These are phyloP conservation scores for Rhagoletis zephyria DNA, from an alignment of 1,140 invertebrate species.

Conservation along the genomic window DNA sequence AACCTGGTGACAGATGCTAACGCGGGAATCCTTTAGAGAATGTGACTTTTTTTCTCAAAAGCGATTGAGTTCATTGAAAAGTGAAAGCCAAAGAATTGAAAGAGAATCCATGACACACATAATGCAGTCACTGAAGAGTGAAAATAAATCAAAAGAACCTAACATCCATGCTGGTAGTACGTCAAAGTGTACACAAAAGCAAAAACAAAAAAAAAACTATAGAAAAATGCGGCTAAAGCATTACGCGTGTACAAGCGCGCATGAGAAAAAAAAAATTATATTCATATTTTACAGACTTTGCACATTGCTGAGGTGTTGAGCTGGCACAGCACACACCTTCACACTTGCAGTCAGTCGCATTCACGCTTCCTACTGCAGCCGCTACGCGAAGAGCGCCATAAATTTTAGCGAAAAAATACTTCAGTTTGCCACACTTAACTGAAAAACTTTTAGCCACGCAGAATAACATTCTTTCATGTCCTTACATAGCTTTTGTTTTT, in stretches of 20 bases:
- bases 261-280: neutral
- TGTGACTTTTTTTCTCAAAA: neutral
- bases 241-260: neutral
- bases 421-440: neutral
- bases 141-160: neutral
- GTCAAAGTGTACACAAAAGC: neutral
- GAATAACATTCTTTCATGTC: neutral
- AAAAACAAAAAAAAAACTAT: neutral
- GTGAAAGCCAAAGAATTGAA: conserved; percentile 1
- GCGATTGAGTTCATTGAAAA: conserved; percentile 47
- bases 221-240: conserved; percentile 8
- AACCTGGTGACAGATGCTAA: neutral
- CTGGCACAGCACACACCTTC: neutral
- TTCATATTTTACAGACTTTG: neutral
- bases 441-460: neutral
- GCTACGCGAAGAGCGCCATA: neutral
- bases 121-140: neutral
- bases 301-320: neutral
- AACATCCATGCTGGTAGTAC: neutral
- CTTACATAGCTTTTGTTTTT: no score
- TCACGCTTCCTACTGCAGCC: neutral
- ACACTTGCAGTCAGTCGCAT: no score
- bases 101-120: neutral
- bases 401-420: conserved; percentile 12
- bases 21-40: neutral